Percentiles rank a stretch among this genome's conserved stretches.
Conservation (phyloP, 2,888 invertebrate species). For the Aleiodes leptofemur region DNA sequence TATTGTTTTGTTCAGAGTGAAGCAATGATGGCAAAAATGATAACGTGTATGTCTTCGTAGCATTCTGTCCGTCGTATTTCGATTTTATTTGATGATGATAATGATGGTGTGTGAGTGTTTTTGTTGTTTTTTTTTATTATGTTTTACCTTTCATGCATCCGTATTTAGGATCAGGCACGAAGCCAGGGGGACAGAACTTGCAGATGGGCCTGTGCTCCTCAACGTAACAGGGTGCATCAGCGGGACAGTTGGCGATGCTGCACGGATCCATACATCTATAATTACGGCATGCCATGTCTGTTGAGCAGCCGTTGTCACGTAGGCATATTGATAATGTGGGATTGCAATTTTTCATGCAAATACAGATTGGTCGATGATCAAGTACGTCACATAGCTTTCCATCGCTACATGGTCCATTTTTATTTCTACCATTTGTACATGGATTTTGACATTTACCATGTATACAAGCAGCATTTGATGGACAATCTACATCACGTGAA, state of each 20-base stretch:
- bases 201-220: conserved; percentile 96
- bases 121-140: conserved; percentile 48
- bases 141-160: conserved; percentile 97
- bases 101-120: conserved; percentile 30
- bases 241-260: conserved; percentile 88
- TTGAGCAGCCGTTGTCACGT: conserved; percentile 91
- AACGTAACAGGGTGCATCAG: conserved; percentile 92
- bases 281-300: conserved; percentile 89
- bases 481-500: conserved; percentile 87
- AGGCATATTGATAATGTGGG: conserved; percentile 92
- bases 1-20: conserved; percentile 12
- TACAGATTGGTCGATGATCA: conserved; percentile 90
- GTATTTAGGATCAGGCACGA: conserved; percentile 92
- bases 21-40: conserved; percentile 37
- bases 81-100: conserved; percentile 38
- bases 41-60: conserved; percentile 33
- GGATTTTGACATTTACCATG: conserved; percentile 91
- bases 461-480: conserved; percentile 89
- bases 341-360: conserved; percentile 91
- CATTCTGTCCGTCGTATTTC: conserved; percentile 2
- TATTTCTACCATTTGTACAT: conserved; percentile 81
- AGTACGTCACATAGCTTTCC: conserved; percentile 92
- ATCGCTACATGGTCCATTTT: conserved; percentile 81
- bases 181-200: conserved; percentile 97
- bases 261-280: conserved; percentile 95